These are phyloP conservation scores for Xestia ashworthii DNA, from an alignment of 2,888 invertebrate species.

Conservation along the genomic window DNA sequence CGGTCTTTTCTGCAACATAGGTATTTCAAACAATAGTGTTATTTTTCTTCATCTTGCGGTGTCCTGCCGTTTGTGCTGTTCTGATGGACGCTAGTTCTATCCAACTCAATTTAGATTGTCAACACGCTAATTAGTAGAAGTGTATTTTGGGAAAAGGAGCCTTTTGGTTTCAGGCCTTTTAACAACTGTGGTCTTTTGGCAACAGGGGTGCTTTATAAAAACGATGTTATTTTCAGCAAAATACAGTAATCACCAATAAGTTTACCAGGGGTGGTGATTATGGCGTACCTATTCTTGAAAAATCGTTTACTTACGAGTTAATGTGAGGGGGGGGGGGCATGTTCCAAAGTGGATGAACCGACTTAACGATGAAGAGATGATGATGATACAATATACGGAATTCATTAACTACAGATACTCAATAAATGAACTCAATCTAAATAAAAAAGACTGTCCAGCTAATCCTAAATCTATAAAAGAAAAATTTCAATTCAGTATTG, in stretches of 20 bases:
- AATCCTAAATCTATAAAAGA: slow-evolving; percentile 66
- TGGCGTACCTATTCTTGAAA: not conserved
- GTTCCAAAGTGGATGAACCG: not conserved
- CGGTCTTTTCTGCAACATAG: not conserved
- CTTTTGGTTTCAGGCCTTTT: no score
- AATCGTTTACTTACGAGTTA: no score
- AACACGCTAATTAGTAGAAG: not conserved
- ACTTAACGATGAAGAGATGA: not conserved
- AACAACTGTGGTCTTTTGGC: no score
- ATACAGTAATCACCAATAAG: not conserved
- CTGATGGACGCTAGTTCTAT: not conserved
- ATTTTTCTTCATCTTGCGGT: not conserved
- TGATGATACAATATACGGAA: not conserved
- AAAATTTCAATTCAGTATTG: slow-evolving; percentile 81
- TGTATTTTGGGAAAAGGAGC: not conserved
- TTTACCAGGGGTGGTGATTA: not conserved
- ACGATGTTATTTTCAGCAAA: not conserved
- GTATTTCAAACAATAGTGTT: no score
- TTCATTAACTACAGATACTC: not conserved
- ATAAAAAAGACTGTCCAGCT: slow-evolving; percentile 13
- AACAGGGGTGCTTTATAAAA: not conserved
- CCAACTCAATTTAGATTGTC: not conserved
- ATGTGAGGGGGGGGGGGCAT: no score
- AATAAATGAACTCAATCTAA: slow-evolving; percentile 9
- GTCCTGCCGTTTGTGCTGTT: not conserved